Evolutionary conservation across 1,140 invertebrate genomes (phyloP).

Genomic region (Diabrotica undecimpunctata): DNA sequence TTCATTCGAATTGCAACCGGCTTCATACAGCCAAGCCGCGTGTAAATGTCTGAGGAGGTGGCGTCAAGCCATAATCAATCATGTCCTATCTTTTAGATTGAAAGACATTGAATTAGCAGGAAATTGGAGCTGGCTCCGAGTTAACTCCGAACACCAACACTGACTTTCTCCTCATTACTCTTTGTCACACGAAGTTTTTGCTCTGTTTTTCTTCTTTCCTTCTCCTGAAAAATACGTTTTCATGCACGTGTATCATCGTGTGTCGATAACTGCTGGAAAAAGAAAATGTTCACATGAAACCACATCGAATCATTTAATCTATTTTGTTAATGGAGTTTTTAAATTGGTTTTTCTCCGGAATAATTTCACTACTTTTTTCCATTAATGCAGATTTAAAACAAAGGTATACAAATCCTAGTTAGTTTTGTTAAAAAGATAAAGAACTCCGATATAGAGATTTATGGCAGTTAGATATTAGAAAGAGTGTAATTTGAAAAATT

Average conservation of each 20-base stretch:
- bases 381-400: too few species aligned
- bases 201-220: slow-evolving; percentile 1
- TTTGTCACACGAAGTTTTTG: slow-evolving; percentile 33
- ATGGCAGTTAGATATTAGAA: too few species aligned
- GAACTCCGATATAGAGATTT: too few species aligned
- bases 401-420: too few species aligned
- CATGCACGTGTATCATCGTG: not conserved
- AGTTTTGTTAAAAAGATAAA: too few species aligned
- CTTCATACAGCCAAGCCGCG: too few species aligned
- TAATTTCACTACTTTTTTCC: too few species aligned
- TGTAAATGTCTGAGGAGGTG: slow-evolving; percentile 28
- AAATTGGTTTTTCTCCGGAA: not conserved
- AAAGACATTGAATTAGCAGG: slow-evolving; percentile 48
- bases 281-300: not conserved
- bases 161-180: slow-evolving; percentile 35
- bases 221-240: not conserved
- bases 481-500: too few species aligned
- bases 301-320: too few species aligned
- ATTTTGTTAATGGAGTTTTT: not conserved
- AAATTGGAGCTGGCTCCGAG: slow-evolving; percentile 43
- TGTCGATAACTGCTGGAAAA: not conserved
- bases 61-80: slow-evolving; percentile 42
- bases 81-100: slow-evolving; percentile 44
- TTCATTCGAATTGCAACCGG: too few species aligned
- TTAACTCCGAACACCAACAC: slow-evolving; percentile 21